Percentiles rank a stretch among this genome's conserved stretches.
phyloP scores from a whole-genome alignment of 2,888 invertebrate genomes.

The Hyppa rectilinea region DNA sequence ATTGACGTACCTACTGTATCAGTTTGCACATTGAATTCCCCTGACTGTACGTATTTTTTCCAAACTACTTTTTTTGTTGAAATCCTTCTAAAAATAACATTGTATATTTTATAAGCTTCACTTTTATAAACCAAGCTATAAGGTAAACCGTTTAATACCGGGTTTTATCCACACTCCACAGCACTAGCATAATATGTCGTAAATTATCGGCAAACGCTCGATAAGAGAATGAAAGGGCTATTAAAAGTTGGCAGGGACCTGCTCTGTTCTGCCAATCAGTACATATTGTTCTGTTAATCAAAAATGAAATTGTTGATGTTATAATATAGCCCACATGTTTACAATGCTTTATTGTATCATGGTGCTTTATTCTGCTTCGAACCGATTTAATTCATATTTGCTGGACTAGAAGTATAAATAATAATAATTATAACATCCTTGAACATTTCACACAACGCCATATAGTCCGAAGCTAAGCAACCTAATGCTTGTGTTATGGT shows the following conservation, averaged over 20 bases:
- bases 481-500: too few relatives aligned
- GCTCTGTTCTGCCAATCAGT: conserved; percentile 52
- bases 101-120: background rate
- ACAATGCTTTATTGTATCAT: background rate
- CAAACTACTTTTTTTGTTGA: too few relatives aligned
- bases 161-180: conserved; percentile 15
- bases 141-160: conserved; percentile 13
- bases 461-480: too few relatives aligned
- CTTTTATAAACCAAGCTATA: background rate
- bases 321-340: conserved; percentile 12
- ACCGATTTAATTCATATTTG: background rate
- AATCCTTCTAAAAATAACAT: background rate
- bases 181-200: conserved; percentile 37
- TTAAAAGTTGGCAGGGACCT: conserved; percentile 48
- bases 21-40: too few relatives aligned
- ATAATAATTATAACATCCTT: too few relatives aligned
- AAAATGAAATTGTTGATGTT: conserved; percentile 22
- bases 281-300: conserved; percentile 32
- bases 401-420: background rate
- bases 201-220: conserved; percentile 39
- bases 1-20: too few relatives aligned
- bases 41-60: too few relatives aligned
- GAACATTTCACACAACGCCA: too few relatives aligned
- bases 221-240: conserved; percentile 58
- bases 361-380: background rate